Conservation (phyloP, 2,888 invertebrate genomes). For the Mythimna ferrago region DNA sequence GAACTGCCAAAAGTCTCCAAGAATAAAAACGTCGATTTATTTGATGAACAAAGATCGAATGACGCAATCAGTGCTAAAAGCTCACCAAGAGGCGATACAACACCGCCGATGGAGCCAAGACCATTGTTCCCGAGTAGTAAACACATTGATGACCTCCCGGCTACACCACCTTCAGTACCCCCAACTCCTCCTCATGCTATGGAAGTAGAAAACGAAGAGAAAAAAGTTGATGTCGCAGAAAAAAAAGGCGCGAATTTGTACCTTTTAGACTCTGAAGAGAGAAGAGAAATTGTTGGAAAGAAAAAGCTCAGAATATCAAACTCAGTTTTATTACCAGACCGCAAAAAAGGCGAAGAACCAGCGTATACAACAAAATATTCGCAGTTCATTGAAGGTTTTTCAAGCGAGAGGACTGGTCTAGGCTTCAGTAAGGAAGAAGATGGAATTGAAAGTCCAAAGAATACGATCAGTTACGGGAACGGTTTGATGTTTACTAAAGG, state of each 20-base stretch:
- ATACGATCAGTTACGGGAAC: constrained; percentile 83
- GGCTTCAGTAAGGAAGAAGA: constrained; percentile 83
- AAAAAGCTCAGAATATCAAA: constrained; percentile 87
- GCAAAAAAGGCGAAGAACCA: constrained; percentile 77
- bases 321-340: constrained; percentile 82
- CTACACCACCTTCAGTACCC: constrained; percentile 49
- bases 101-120: constrained; percentile 72
- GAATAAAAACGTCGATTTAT: constrained; percentile 72
- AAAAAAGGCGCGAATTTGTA: constrained; percentile 84
- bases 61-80: constrained; percentile 66
- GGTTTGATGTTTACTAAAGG: constrained; percentile 89
- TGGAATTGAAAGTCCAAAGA: constrained; percentile 75
- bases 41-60: constrained; percentile 69
- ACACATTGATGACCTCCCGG: constrained; percentile 71
- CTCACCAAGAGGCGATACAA: constrained; percentile 72
- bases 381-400: constrained; percentile 84
- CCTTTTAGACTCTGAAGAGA: constrained; percentile 74
- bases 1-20: constrained; percentile 81
- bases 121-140: constrained; percentile 77
- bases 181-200: constrained; percentile 66
- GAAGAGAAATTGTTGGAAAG: constrained; percentile 72
- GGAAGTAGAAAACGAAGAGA: constrained; percentile 67
- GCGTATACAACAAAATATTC: constrained; percentile 87
- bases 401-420: constrained; percentile 86
- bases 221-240: constrained; percentile 69